Evolutionary conservation across 2,888 invertebrate genomes (phyloP).

Genomic region (Fabriciana adippe): DNA sequence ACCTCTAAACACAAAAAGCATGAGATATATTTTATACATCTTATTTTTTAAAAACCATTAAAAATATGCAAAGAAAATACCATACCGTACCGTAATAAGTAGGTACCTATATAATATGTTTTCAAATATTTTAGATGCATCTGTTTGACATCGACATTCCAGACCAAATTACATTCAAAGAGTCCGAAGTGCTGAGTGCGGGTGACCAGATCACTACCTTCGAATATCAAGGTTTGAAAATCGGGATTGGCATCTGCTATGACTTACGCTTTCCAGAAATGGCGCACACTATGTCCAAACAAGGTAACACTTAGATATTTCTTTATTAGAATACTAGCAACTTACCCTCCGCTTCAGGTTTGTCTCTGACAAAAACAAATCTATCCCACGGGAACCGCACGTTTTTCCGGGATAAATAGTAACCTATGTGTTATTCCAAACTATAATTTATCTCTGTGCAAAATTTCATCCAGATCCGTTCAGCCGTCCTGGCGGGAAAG

Average conservation of each 20-base stretch:
- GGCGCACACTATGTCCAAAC: conserved; percentile 87
- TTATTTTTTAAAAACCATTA: not conserved
- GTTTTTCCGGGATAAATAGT: no score
- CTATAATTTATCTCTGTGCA: no score
- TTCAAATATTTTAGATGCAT: conserved; percentile 86
- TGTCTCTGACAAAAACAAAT: no score
- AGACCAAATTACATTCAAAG: conserved; percentile 94
- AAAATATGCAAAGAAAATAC: not conserved
- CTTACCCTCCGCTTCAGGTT: no score
- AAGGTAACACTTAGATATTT: conserved; percentile 55
- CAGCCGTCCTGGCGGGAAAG: no score
- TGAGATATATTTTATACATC: no score
- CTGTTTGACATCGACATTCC: conserved; percentile 98
- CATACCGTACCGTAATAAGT: no score
- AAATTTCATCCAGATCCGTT: no score
- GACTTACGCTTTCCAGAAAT: conserved; percentile 96
- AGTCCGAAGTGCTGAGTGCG: conserved; percentile 91
- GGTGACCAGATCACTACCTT: conserved; percentile 90
- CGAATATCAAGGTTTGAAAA: conserved; percentile 85
- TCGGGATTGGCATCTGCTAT: conserved; percentile 97
- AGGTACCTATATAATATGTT: not conserved
- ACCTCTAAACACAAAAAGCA: no score
- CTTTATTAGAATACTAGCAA: no score
- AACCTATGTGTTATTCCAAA: no score
- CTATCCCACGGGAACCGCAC: no score